Evolutionary conservation across 1,140 invertebrate genomes (phyloP), one percentile per base, ranked within the genome.

Genomic region (Platyscapa corneri): DNA sequence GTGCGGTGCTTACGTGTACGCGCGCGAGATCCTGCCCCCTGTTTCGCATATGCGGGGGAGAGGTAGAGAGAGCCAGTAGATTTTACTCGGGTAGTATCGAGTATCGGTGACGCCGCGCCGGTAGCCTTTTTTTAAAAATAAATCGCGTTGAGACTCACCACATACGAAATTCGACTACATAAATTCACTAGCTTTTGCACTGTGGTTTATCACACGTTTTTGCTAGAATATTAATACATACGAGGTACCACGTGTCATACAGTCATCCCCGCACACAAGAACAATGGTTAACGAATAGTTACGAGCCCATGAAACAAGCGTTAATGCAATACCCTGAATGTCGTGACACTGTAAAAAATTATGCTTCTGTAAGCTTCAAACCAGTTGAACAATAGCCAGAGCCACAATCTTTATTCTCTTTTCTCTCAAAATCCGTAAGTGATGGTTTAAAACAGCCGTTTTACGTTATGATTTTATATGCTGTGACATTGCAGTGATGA

Each of bases 1-100:
- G 88, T 75, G 83, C 79, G 87, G 85, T 79, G 87, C 20, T 32
- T 76, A 32, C 76, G 49, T 70, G 34, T 20, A 18, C 37, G 70
- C 65, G 18, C 14, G 79, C 46, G 75, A 77, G 42, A 77, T 77
- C 46, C n/a, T 53, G 42, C 49, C 23, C 37, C 27, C 37, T n/a
- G 27, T 42, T 10, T 27, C 37, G 39, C 37, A 7, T 2, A 60
- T 27, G 27, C 56, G 30, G 20, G 75, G 7, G 14, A 76, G 42
- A 1, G 49, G 30, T 32, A 23, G 12, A 34, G 75, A 3, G n/a
- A 77, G 18, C 37, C 0, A 42, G 39, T 60, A 60, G 56, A 27
- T 27, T 53, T 53, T 20, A 20, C 49, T 53, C 49, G 12, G 49
- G 49, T 72, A 34, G 67, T 39, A 72, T 72, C 67, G 37, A 72